phyloP scores from a whole-genome alignment of 2,797 vertebrate species.

The Cirrhinus molitorella region DNA sequence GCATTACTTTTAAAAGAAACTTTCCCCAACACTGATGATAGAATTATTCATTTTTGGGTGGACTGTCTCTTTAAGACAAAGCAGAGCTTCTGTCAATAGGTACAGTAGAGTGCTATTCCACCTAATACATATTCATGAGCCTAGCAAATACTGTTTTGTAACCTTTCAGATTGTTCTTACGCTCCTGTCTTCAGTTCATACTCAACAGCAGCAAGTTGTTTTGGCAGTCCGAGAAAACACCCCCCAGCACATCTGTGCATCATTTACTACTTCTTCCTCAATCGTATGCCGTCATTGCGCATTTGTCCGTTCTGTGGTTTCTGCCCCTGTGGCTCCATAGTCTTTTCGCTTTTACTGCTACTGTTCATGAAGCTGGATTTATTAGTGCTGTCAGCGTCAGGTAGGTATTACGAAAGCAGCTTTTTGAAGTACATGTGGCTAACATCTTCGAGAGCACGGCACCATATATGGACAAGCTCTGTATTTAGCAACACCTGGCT shows the following conservation, averaged over 20 bases:
- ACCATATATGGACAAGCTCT: neutral
- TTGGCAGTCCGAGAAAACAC: constrained; percentile 1
- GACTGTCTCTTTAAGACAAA: neutral
- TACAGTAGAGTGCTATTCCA: neutral
- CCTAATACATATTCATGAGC: neutral
- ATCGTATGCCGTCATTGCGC: neutral
- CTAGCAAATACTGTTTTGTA: neutral
- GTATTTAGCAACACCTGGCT: constrained; percentile 35
- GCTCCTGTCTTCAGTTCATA: neutral
- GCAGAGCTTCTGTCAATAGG: neutral
- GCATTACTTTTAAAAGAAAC: too few species aligned
- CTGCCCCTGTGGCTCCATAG: constrained; percentile 20
- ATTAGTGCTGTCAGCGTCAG: constrained; percentile 1
- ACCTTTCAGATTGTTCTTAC: neutral
- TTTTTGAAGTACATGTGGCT: constrained; percentile 54
- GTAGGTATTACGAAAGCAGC: constrained; percentile 12
- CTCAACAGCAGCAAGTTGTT: neutral
- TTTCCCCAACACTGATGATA: too few species aligned
- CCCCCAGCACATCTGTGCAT: constrained; percentile 40
- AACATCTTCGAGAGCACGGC: neutral
- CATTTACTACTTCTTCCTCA: constrained; percentile 21
- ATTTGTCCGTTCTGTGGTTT: neutral
- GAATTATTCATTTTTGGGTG: neutral
- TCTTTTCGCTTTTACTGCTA: constrained; percentile 39
- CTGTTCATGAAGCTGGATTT: constrained; percentile 33